phyloP scores from a whole-genome alignment of 1,140 invertebrate genomes.

The Dendroctonus ponderosae region DNA sequence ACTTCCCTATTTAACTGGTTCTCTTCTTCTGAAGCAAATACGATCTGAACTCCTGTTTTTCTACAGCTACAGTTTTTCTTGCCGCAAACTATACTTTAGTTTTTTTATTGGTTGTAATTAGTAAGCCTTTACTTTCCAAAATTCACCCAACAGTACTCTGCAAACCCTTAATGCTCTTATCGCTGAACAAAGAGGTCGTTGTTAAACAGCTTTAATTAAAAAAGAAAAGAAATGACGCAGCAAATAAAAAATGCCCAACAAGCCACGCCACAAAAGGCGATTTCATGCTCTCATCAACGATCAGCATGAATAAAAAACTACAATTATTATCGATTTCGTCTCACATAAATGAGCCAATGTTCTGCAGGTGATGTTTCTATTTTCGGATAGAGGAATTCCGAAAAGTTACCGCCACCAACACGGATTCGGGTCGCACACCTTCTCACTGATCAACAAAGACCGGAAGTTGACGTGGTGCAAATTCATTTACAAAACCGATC shows the following conservation, averaged over 20 bases:
- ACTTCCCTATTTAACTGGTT: neutral
- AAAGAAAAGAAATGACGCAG: no score
- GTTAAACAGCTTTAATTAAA: no score
- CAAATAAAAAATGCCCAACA: neutral
- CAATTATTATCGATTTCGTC: neutral
- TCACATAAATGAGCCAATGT: neutral
- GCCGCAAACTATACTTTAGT: no score
- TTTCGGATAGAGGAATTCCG: conserved; percentile 83
- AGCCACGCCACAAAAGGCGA: no score
- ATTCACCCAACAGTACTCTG: no score
- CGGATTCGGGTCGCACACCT: conserved; percentile 88
- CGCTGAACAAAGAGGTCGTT: no score
- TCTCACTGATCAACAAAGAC: conserved; percentile 78
- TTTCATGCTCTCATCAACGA: neutral
- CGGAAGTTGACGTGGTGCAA: conserved; percentile 76
- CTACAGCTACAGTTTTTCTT: no score
- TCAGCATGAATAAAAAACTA: neutral
- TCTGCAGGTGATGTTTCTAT: conserved; percentile 64
- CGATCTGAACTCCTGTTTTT: no score
- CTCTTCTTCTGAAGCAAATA: neutral
- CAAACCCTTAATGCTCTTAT: no score
- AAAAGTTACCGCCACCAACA: conserved; percentile 86
- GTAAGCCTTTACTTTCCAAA: no score
- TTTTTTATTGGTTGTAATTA: no score
- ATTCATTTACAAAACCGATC: conserved; percentile 87